Conservation (phyloP, 2,113 vertebrate genomes). For the Sinocyclocheilus grahami region DNA sequence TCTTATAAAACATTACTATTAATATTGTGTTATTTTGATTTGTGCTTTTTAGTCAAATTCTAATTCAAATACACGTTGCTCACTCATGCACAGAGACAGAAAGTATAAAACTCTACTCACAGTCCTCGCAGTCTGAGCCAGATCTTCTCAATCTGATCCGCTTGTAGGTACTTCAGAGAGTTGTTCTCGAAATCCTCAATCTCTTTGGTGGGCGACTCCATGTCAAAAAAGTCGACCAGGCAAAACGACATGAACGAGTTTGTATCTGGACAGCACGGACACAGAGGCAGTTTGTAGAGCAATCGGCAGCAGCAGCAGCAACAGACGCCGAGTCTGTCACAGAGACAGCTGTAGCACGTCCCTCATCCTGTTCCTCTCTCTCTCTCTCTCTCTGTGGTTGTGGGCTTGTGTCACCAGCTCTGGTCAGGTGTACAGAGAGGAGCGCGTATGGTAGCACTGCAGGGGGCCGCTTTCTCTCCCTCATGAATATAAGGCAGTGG, state of each 20-base stretch:
- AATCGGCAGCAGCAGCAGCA: constrained; percentile 45
- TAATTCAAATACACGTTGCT: constrained; percentile 13
- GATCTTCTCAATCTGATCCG: constrained; percentile 93
- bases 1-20: neutral
- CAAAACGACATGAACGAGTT: constrained; percentile 60
- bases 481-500: constrained; percentile 37
- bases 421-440: constrained; percentile 57
- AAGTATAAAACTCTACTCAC: constrained; percentile 77
- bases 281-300: constrained; percentile 24
- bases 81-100: constrained; percentile 4
- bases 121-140: constrained; percentile 90
- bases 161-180: constrained; percentile 89
- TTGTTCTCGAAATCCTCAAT: constrained; percentile 95
- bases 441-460: constrained; percentile 37
- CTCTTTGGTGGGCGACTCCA: constrained; percentile 91
- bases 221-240: constrained; percentile 70
- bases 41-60: neutral
- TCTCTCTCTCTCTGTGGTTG: constrained; percentile 11
- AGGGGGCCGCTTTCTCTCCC: constrained; percentile 28
- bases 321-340: constrained; percentile 55
- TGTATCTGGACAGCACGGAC: constrained; percentile 32
- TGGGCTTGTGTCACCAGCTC: constrained; percentile 48
- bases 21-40: neutral
- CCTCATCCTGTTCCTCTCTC: constrained; percentile 48
- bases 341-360: constrained; percentile 61